These are phyloP conservation scores for Agrypnia vestita DNA, from an alignment of 1,140 invertebrate species.

Conservation along the genomic window DNA sequence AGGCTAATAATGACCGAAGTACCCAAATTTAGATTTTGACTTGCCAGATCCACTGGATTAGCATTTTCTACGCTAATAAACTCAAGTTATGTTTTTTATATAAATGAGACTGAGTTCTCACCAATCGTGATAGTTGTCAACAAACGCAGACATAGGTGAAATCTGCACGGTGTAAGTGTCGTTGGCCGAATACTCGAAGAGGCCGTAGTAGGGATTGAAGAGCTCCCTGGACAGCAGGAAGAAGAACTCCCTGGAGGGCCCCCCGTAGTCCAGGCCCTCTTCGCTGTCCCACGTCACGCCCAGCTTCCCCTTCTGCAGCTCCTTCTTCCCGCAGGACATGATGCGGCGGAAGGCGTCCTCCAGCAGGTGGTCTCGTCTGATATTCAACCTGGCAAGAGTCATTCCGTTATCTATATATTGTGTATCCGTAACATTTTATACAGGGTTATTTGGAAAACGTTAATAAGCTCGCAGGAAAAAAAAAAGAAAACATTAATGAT, in stretches of 20 bases:
- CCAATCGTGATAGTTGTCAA: slow-evolving; percentile 99
- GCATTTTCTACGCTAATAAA: too few species aligned
- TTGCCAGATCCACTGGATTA: too few species aligned
- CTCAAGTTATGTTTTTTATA: too few species aligned
- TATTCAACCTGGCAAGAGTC: slow-evolving; percentile 84
- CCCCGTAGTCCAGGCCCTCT: slow-evolving; percentile 97
- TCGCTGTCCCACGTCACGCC: slow-evolving; percentile 97
- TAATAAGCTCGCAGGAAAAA: too few species aligned
- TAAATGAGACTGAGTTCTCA: slow-evolving; percentile 65
- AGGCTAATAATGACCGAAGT: too few species aligned
- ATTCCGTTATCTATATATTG: too few species aligned
- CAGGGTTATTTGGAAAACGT: too few species aligned
- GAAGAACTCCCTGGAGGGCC: slow-evolving; percentile 97
- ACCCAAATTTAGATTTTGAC: too few species aligned
- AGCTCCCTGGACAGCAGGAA: slow-evolving; percentile 95
- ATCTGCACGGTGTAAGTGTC: slow-evolving; percentile 98
- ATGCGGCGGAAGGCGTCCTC: slow-evolving; percentile 98
- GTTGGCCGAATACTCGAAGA: slow-evolving; percentile 98
- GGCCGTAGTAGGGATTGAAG: slow-evolving; percentile 98
- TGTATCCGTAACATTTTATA: too few species aligned
- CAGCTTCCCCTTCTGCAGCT: slow-evolving; percentile 94
- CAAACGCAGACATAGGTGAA: slow-evolving; percentile 96
- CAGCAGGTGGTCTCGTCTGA: slow-evolving; percentile 92
- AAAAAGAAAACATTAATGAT: too few species aligned
- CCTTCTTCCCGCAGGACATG: slow-evolving; percentile 96